These are phyloP conservation scores for Pollimyrus isidori DNA, from an alignment of 2,113 vertebrate genomes.

Conservation along the genomic window DNA sequence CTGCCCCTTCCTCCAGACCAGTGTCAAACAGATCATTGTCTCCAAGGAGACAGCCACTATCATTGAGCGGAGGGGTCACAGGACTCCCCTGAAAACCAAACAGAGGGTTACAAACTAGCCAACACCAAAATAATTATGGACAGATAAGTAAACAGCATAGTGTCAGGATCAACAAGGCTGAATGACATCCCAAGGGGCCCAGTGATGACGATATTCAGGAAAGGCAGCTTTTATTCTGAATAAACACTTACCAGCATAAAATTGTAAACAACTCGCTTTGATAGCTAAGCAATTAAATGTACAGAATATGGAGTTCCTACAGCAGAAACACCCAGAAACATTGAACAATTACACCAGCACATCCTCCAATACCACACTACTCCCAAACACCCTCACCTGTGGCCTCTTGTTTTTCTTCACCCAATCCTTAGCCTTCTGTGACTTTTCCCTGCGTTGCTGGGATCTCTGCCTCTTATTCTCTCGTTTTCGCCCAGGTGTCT, in stretches of 20 bases:
- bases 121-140: neutral
- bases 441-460: slow-evolving; percentile 27
- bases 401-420: slow-evolving; percentile 41
- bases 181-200: neutral
- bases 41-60: slow-evolving; percentile 80
- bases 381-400: slow-evolving; percentile 6
- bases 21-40: slow-evolving; percentile 84
- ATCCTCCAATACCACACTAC: slow-evolving; percentile 7
- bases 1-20: slow-evolving; percentile 47
- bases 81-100: slow-evolving; percentile 33
- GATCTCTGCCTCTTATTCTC: slow-evolving; percentile 49
- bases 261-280: neutral
- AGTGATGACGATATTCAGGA: neutral
- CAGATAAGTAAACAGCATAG: neutral
- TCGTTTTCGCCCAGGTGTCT: slow-evolving; percentile 44
- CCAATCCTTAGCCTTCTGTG: slow-evolving; percentile 35
- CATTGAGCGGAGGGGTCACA: slow-evolving; percentile 54
- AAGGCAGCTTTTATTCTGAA: neutral
- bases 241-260: neutral
- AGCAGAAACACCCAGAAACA: neutral
- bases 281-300: neutral
- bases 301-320: neutral
- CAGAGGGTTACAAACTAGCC: neutral
- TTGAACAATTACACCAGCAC: neutral
- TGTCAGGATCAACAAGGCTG: neutral